Base-by-base conservation (phyloP, 2,113 vertebrate genomes). In the Caranx melampygus region DNA sequence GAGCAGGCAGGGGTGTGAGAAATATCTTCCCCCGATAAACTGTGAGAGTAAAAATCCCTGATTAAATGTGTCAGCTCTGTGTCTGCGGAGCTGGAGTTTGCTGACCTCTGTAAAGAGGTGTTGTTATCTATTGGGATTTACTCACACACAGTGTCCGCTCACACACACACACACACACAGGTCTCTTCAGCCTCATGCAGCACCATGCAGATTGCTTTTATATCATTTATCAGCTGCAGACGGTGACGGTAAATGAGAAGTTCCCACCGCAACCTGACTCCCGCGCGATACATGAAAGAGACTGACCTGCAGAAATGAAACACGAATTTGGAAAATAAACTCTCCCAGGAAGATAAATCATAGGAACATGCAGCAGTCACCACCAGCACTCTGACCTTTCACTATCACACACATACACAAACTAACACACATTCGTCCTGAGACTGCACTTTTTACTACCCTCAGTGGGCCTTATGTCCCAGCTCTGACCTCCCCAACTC, bases 51-150 rank as follows among this genome's bases (percentile, higher is more conserved):
- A 71, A 78, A 61, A 73, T 78, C 73, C 71, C 75, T 79, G 82
- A 92, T 89, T 91, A 83, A 86, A 91, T 83, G 82, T 89, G 84
- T 90, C 89, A 89, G 88, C 64, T 65, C 69, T 35, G 79, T 78
- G 78, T 84, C 85, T 61, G 67, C 61, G 68, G 81, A 72, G 82
- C 83, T 83, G 72, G 75, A 87, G 79, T 81, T 81, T 72, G 62
- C 75, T 85, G 82, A 89, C 87, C 84, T 83, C 84, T 79, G 82
- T 84, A 78, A 88, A 78, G 51, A 78, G 72, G 73, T 76, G 78
- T 72, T 86, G 57, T 85, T 88, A 89, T 90, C 83, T 81, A 7
- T 70, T 82, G 52, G 70, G 83, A 77, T 83, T 81, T 68, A 68
- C 66, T 75, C 72, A 45, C 76, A 67, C 66, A 67, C 66, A 51